Evolutionary conservation across 1,140 invertebrate genomes (phyloP).

Genomic region (Heliconius hermathena): DNA sequence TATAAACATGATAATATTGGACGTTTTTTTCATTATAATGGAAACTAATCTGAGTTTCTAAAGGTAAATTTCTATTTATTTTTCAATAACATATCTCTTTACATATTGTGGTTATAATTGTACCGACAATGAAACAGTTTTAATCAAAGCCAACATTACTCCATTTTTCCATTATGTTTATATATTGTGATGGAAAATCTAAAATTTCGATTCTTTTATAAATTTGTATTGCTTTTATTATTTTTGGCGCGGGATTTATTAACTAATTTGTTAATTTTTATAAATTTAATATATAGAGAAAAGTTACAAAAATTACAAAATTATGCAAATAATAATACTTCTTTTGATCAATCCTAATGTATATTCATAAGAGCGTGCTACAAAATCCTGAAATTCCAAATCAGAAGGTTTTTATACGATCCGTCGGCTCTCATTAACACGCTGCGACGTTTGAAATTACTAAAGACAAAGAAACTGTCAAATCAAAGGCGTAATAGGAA

Average conservation of each 20-base stretch:
- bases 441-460: background rate
- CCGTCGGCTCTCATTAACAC: background rate
- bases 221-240: too few relatives aligned
- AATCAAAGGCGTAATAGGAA: conserved; percentile 10
- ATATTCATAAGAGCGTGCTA: background rate
- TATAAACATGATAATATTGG: too few relatives aligned
- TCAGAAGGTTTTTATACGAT: background rate
- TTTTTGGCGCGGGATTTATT: too few relatives aligned
- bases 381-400: background rate
- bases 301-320: too few relatives aligned
- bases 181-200: background rate
- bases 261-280: background rate
- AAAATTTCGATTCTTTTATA: background rate
- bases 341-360: background rate
- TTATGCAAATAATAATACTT: too few relatives aligned
- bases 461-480: background rate
- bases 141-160: background rate
- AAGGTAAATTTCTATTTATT: background rate
- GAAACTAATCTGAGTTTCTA: background rate
- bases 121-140: background rate
- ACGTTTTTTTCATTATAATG: background rate
- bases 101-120: background rate
- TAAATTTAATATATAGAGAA: too few relatives aligned
- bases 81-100: background rate
- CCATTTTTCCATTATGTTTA: background rate